Base-by-base conservation (phyloP, 2,113 vertebrate species). In the Sylvicapra grimmia region DNA sequence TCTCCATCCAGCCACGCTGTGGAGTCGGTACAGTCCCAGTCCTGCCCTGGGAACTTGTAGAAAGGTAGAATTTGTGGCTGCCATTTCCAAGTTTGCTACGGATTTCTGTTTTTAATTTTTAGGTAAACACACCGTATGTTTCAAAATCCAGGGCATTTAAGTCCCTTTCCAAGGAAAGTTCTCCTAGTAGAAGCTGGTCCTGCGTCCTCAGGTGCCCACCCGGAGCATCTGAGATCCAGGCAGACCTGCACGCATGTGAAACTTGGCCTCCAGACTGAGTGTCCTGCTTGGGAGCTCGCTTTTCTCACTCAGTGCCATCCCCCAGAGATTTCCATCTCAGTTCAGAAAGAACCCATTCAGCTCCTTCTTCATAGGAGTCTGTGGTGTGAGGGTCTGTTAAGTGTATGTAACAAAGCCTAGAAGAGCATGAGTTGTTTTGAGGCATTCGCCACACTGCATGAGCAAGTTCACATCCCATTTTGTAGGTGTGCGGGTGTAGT, bases 41-140 rank as follows among this genome's bases (percentile, higher is more conserved):
- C 83, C 61, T 33, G 65, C 44, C 25, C 53, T 15, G 12, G 80
- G 33, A 15, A 5, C 65, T 77, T 29, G 54, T 77, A 5, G 75
- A 85, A 86, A 61, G 47, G 58, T 21, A 47, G 82, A 27, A 31
- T 25, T 36, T 13, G 33, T 18, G 25, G 51, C 49, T 56, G 12
- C 56, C 3, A 1, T 56, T 84, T 94, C 90, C 33, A 63, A 63
- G 36, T 88, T 87, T 36, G 25, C 65, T 87, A 3, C 9, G 49
- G 72, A 29, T 16, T 82, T 86, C 96, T 83, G 33, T 77, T 89
- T 93, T 91, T 54, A 25, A 29, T 27, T 59, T 54, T 90, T 86
- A 75, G 31, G 58, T 40, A 61, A 82, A 51, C 44, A 9, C 12
- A 4, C 68, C 25, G 8, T 33, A 58, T 85, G 44, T 91, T 91